These are phyloP conservation scores for Ascaphus truei DNA, from an alignment of 2,113 vertebrate genomes.

Conservation along the genomic window DNA sequence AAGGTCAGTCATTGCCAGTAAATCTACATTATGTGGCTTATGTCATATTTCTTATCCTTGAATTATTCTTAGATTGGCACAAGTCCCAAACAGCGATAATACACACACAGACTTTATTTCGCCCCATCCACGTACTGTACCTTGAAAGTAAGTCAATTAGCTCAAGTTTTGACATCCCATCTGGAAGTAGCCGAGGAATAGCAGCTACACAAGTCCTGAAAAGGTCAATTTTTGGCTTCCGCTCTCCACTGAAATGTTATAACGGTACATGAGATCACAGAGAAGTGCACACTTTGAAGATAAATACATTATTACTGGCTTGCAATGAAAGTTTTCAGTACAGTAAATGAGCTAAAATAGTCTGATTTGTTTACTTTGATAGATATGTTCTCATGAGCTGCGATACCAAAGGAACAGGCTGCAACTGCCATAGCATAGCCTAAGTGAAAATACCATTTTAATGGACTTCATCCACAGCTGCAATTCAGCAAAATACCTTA, in stretches of 20 bases:
- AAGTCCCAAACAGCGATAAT: neutral
- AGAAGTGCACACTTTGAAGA: conserved; percentile 17
- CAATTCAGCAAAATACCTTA: no score
- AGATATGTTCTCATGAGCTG: neutral
- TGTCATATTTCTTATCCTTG: neutral
- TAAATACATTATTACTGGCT: neutral
- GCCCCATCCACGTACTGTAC: conserved; percentile 66
- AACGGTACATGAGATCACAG: conserved; percentile 32
- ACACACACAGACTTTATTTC: neutral
- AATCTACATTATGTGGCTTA: neutral
- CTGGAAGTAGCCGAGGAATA: conserved; percentile 92
- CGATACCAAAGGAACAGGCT: neutral
- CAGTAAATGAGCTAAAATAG: neutral
- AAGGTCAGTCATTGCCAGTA: neutral
- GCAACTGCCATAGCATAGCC: no score
- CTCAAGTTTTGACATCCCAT: conserved; percentile 96
- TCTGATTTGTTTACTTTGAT: neutral
- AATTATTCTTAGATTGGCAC: neutral
- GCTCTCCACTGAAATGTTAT: conserved; percentile 78
- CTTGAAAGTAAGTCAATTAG: conserved; percentile 91
- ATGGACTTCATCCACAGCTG: no score
- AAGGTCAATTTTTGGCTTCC: conserved; percentile 96
- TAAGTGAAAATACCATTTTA: no score
- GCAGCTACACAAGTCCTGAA: conserved; percentile 96
- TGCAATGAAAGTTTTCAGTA: neutral